Evolutionary conservation across 2,888 invertebrate species (phyloP).

Genomic region (Copidosoma aretas): DNA sequence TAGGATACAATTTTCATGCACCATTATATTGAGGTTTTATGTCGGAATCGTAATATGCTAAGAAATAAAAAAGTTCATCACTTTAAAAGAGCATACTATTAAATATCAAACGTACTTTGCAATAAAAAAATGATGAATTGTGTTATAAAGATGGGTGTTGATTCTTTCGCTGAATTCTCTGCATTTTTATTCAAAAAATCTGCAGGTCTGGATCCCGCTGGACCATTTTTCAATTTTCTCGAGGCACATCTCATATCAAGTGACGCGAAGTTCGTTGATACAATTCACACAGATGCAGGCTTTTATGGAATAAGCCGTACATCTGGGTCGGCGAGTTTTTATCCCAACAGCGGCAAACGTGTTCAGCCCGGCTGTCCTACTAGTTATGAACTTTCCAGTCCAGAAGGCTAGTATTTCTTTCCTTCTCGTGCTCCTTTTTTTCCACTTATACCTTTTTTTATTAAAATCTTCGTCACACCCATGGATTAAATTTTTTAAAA

Average conservation of each 20-base stretch:
- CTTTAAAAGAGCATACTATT: too few relatives aligned
- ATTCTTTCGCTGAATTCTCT: too few relatives aligned
- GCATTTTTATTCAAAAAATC: too few relatives aligned
- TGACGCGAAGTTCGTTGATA: slow-evolving; percentile 65
- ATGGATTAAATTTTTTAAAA: neutral
- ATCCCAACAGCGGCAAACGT: slow-evolving; percentile 64
- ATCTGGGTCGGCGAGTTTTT: slow-evolving; percentile 63
- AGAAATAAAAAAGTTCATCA: too few relatives aligned
- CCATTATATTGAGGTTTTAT: too few relatives aligned
- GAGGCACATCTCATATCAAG: slow-evolving; percentile 49
- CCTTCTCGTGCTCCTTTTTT: neutral
- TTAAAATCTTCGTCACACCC: neutral
- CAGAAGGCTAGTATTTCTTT: slow-evolving; percentile 26
- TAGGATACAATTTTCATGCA: too few relatives aligned
- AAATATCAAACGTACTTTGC: too few relatives aligned
- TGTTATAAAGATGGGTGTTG: too few relatives aligned
- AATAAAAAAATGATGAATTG: too few relatives aligned
- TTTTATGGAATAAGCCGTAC: slow-evolving; percentile 57
- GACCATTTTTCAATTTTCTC: slow-evolving; percentile 62
- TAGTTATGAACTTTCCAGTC: slow-evolving; percentile 10
- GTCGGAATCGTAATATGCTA: too few relatives aligned
- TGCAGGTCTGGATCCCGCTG: slow-evolving; percentile 65
- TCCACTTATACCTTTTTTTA: too few relatives aligned
- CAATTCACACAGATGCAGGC: slow-evolving; percentile 65
- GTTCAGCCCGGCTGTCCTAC: slow-evolving; percentile 64